Conservation (phyloP, 2,797 vertebrate species). For the Synanceia verrucosa region DNA sequence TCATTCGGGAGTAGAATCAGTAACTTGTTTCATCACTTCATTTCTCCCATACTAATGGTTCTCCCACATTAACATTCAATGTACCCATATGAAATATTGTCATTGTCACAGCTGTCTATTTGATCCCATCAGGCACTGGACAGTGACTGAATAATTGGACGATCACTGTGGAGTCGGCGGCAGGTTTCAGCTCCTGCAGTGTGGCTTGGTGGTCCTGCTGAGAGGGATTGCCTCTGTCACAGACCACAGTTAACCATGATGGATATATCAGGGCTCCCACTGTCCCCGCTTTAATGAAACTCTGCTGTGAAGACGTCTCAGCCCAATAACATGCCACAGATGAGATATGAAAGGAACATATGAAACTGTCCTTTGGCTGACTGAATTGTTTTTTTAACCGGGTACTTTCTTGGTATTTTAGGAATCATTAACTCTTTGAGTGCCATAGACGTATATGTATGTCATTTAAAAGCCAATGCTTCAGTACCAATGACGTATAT, state of each 20-base stretch:
- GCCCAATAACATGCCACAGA: slow-evolving; percentile 29
- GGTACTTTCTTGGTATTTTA: not conserved
- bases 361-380: slow-evolving; percentile 9
- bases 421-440: not conserved
- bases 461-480: too few relatives aligned
- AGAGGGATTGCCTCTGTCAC: slow-evolving; percentile 20
- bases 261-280: slow-evolving; percentile 36
- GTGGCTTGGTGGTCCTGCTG: slow-evolving; percentile 15
- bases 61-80: not conserved
- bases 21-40: not conserved
- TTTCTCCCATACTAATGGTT: not conserved
- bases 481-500: too few relatives aligned
- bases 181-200: slow-evolving; percentile 25
- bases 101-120: slow-evolving; percentile 11
- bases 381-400: not conserved
- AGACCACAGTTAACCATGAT: slow-evolving; percentile 43
- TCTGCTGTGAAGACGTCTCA: slow-evolving; percentile 21
- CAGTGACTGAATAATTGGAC: slow-evolving; percentile 39
- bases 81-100: not conserved
- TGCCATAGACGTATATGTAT: too few relatives aligned
- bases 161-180: slow-evolving; percentile 28
- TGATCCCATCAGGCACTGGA: slow-evolving; percentile 37
- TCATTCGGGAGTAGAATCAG: not conserved
- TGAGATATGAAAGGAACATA: slow-evolving; percentile 13
- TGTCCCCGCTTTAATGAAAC: slow-evolving; percentile 43